phyloP scores from a whole-genome alignment of 2,113 vertebrate species.

The Onychostruthus taczanowskii region DNA sequence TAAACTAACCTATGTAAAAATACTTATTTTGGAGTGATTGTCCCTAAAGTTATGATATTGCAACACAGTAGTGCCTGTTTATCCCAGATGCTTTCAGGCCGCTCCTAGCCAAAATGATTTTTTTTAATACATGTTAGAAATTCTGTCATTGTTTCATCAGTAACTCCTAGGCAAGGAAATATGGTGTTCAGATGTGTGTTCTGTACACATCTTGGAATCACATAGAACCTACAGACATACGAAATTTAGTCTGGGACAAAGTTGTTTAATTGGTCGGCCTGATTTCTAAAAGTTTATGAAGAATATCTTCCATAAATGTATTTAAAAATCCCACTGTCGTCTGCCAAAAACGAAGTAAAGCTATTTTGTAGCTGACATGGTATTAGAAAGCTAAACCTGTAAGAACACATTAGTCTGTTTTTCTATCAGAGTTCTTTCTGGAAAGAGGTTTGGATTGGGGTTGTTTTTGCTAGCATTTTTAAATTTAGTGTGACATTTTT shows the following conservation, averaged over 20 bases:
- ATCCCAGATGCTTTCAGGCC: neutral
- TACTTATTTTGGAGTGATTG: neutral
- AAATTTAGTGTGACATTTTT: neutral
- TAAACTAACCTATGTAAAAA: neutral
- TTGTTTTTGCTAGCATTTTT: neutral
- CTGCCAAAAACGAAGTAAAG: neutral
- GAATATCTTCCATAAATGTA: neutral
- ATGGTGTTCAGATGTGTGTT: neutral
- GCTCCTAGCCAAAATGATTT: neutral
- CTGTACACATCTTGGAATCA: neutral
- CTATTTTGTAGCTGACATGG: neutral
- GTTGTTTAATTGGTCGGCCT: conserved; percentile 18
- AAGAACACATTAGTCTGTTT: neutral
- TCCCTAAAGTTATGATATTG: neutral
- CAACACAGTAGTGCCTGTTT: neutral
- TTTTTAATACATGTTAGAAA: neutral
- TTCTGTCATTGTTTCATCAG: neutral
- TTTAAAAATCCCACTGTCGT: neutral
- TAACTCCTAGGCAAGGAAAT: neutral
- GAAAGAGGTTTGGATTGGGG: neutral
- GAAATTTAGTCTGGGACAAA: neutral
- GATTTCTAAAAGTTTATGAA: conserved; percentile 2
- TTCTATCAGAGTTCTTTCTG: neutral
- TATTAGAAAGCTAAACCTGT: neutral
- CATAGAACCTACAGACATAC: neutral